phyloP scores from a whole-genome alignment of 2,888 invertebrate genomes.

The Dichetophora obliterata region DNA sequence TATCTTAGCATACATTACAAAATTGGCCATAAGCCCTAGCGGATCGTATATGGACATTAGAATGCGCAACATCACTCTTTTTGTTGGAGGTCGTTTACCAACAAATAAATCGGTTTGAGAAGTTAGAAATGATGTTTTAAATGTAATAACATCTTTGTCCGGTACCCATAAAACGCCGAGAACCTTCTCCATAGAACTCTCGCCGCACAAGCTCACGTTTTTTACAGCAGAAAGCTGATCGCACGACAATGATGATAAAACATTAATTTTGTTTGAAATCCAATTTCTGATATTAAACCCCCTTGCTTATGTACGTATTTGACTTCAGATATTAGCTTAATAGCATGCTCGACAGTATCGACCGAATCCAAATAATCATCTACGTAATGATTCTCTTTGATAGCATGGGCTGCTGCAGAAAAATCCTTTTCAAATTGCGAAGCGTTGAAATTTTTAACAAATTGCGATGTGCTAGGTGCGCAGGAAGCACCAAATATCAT shows the following conservation, averaged over 20 bases:
- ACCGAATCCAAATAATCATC: constrained; percentile 50
- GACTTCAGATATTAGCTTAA: constrained; percentile 29
- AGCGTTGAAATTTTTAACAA: constrained; percentile 42
- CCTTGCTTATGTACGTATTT: constrained; percentile 36
- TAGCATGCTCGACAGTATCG: constrained; percentile 34
- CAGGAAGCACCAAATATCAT: constrained; percentile 51
- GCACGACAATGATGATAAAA: constrained; percentile 29
- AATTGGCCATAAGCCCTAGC: constrained; percentile 16
- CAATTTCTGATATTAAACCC: constrained; percentile 43
- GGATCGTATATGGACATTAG: no score
- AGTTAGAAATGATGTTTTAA: constrained; percentile 34
- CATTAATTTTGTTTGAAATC: constrained; percentile 35
- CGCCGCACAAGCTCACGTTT: constrained; percentile 16
- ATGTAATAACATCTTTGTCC: constrained; percentile 27
- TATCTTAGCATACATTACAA: constrained; percentile 21
- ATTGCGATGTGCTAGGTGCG: constrained; percentile 46
- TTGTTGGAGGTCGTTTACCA: no score
- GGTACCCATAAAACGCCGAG: constrained; percentile 44
- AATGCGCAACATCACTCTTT: no score
- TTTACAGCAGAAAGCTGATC: constrained; percentile 12
- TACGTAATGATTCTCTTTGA: constrained; percentile 47
- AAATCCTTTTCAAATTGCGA: constrained; percentile 21
- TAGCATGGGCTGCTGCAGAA: constrained; percentile 37
- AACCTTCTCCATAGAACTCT: constrained; percentile 35
- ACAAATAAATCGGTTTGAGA: constrained; percentile 18